Conservation (phyloP, 92 coral and sea anemone species). For the Porites cylindrica region DNA sequence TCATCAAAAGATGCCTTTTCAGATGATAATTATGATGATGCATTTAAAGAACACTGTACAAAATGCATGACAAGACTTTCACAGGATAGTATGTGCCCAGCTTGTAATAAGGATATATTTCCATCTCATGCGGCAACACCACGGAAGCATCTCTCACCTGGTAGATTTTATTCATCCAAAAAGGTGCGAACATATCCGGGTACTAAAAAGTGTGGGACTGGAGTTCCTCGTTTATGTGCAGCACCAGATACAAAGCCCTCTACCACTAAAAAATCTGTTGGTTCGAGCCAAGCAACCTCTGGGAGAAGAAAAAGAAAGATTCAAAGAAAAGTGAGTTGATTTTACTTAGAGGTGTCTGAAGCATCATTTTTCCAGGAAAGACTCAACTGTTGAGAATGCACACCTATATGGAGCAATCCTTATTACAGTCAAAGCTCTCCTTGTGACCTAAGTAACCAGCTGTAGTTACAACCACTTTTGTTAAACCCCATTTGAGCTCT, state of each 20-base stretch:
- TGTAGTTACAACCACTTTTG: too few relatives aligned
- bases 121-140: constrained; percentile 51
- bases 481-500: too few relatives aligned
- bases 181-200: neutral
- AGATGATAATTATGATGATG: constrained; percentile 24
- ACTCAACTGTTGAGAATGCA: too few relatives aligned
- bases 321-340: constrained; percentile 22
- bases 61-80: constrained; percentile 3
- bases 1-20: constrained; percentile 20
- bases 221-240: neutral
- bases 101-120: constrained; percentile 12
- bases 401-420: too few relatives aligned
- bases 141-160: constrained; percentile 29
- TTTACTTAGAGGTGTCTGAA: neutral
- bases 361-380: too few relatives aligned
- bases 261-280: neutral
- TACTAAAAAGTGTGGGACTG: neutral
- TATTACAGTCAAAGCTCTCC: too few relatives aligned
- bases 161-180: constrained; percentile 20
- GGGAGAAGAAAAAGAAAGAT: constrained; percentile 27
- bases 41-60: constrained; percentile 1
- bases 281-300: constrained; percentile 5
- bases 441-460: too few relatives aligned
- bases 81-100: neutral
- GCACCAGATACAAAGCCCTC: constrained; percentile 4